A percentile compares a stretch with the other conserved stretches of the same genome.
Evolutionary conservation across 2,113 vertebrate species (phyloP).

Genomic region (Crocuta crocuta): DNA sequence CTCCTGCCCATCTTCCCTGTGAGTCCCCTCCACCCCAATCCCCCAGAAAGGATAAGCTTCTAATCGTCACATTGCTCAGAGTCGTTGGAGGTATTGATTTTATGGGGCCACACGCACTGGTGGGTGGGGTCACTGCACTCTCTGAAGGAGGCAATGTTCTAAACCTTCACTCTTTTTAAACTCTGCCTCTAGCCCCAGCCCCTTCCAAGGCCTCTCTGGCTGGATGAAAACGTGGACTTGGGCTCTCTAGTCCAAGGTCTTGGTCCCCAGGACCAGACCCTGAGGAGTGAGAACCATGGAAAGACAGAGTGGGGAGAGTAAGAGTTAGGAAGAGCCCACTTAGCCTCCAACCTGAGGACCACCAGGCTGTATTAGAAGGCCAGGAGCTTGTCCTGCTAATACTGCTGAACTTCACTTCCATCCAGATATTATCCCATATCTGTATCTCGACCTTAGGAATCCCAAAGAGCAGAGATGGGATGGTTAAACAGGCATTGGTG

Average conservation of each 20-base stretch:
- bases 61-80: not conserved
- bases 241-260: too few relatives aligned
- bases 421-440: not conserved
- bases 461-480: not conserved
- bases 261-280: too few relatives aligned
- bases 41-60: not conserved
- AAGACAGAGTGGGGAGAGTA: not conserved
- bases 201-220: not conserved
- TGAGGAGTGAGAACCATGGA: not conserved
- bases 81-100: rapidly evolving
- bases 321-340: rapidly evolving
- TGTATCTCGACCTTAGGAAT: not conserved
- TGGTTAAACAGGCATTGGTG: not conserved
- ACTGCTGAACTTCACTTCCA: not conserved
- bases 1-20: not conserved
- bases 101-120: rapidly evolving
- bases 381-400: not conserved
- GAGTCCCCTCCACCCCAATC: not conserved
- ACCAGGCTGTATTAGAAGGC: not conserved
- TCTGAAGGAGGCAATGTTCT: not conserved
- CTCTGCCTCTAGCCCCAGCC: rapidly evolving
- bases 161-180: not conserved
- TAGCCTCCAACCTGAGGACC: not conserved
- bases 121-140: too few relatives aligned
- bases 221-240: not conserved